Evolutionary conservation across 2,888 invertebrate species (phyloP).

Genomic region (Drosophila prolongata): DNA sequence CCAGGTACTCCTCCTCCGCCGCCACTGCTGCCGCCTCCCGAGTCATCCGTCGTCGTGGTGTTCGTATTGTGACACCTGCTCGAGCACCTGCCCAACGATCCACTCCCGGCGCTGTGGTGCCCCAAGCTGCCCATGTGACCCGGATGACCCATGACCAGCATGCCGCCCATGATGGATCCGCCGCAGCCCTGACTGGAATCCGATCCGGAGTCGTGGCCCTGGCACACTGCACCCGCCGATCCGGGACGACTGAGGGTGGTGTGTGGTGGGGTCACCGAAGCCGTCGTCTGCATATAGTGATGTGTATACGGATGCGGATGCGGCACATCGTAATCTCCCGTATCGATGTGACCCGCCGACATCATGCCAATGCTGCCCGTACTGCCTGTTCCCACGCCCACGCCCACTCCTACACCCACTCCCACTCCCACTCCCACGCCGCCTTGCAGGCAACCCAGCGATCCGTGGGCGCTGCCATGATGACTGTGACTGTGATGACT

Average conservation of each 20-base stretch:
- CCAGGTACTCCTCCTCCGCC: conserved; percentile 34
- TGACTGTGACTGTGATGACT: conserved; percentile 78
- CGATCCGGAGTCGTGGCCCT: conserved; percentile 84
- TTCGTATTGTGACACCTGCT: conserved; percentile 82
- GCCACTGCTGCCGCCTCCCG: conserved; percentile 83
- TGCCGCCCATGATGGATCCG: conserved; percentile 83
- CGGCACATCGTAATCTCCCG: conserved; percentile 85
- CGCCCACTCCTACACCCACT: conserved; percentile 15
- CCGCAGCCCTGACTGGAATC: conserved; percentile 84
- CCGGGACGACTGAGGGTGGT: conserved; percentile 84
- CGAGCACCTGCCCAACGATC: conserved; percentile 83
- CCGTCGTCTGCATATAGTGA: conserved; percentile 84
- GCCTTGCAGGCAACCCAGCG: conserved; percentile 80
- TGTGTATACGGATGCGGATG: conserved; percentile 85
- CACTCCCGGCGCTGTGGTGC: conserved; percentile 82
- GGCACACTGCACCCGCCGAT: conserved; percentile 83
- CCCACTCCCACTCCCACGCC: conserved; percentile 65
- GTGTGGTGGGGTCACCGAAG: conserved; percentile 84
- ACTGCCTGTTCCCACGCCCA: conserved; percentile 65
- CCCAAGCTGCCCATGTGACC: conserved; percentile 78
- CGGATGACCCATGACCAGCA: conserved; percentile 72
- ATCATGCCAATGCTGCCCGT: conserved; percentile 83
- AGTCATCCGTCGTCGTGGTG: conserved; percentile 82
- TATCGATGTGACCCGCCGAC: conserved; percentile 83
- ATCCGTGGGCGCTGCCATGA: conserved; percentile 81